These are phyloP conservation scores for Azemiops feae DNA, from an alignment of 2,113 vertebrate genomes.

Conservation along the genomic window DNA sequence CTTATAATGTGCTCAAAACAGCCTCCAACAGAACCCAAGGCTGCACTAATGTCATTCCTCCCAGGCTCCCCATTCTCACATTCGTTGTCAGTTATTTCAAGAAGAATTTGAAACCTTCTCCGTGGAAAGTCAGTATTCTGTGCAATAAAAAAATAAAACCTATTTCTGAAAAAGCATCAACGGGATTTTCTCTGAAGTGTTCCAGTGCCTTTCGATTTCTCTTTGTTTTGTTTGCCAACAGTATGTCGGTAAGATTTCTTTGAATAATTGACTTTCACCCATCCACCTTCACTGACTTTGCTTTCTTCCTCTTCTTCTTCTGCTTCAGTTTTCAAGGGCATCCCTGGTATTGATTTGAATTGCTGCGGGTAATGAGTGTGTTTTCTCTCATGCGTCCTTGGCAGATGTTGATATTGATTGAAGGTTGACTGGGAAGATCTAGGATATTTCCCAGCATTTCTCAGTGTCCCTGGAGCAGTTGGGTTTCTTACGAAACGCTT, in stretches of 20 bases:
- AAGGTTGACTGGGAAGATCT: conserved; percentile 39
- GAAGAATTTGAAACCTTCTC: background rate
- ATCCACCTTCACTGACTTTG: conserved; percentile 82
- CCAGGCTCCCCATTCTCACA: background rate
- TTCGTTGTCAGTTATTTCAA: conserved; percentile 6
- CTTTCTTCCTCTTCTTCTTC: conserved; percentile 66
- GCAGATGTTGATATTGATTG: background rate
- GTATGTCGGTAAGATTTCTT: conserved; percentile 77
- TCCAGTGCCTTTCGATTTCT: conserved; percentile 74
- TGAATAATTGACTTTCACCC: conserved; percentile 88
- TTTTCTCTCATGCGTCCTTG: conserved; percentile 57
- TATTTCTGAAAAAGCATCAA: background rate
- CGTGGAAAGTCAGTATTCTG: background rate
- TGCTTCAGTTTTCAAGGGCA: conserved; percentile 69
- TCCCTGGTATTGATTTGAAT: conserved; percentile 80
- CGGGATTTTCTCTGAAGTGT: conserved; percentile 71
- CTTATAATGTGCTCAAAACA: background rate
- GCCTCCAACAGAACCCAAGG: background rate
- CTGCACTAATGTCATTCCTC: background rate
- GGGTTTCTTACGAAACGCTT: conserved; percentile 50
- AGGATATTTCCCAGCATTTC: conserved; percentile 44
- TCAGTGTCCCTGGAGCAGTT: conserved; percentile 37
- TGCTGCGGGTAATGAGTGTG: conserved; percentile 51
- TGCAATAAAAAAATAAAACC: conserved; percentile 16
- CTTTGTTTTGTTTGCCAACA: conserved; percentile 74